Base-by-base conservation (phyloP, 1,140 invertebrate genomes). In the Mizuhopecten yessoensis region DNA sequence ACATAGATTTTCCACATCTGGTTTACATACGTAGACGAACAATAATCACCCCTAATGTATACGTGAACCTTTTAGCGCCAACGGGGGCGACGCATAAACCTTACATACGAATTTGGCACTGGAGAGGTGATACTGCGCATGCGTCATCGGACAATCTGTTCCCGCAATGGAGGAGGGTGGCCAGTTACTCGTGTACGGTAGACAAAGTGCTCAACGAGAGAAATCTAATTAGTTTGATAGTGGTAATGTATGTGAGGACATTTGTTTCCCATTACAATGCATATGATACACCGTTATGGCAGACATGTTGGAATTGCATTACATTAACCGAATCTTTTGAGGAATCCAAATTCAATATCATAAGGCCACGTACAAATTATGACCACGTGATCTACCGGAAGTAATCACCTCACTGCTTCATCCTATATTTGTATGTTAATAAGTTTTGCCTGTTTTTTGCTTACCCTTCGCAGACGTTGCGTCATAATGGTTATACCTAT, bases 41-140 rank as follows among this genome's bases (percentile, higher is more conserved):
- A 17, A 29, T 75, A 75, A 75, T 75, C 57, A 75, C 57, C 57
- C 29, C n/a, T 75, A 75, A 75, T 75, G 57, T 17, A 5, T 11
- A 75, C 57, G 9, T 75, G 57, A n/a, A 75, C 57, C 57, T 75
- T 75, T 75, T 75, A 75, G 57, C 57, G 57, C 57, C 57, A 75
- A 75, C 23, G 11, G 5, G 57, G 57, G 23, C 57, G 57, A 75
- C 57, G 23, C 57, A 75, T 75, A 75, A 75, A 75, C 57, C 23
- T 75, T 75, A 29, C n/a, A 29, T n/a, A 17, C 23, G 57, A 75
- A n/a, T n/a, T 75, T 75, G 57, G 45, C 45, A 49, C 45, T 23
- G 20, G 45, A 20, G 20, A 75, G 57, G 57, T 75, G 57, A 75
- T 75, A 75, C 57, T 29, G 57, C 57, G 57, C 57, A 75, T 75